Evolutionary conservation across 92 coral and sea anemone genomes (phyloP), one percentile per base, ranked within the genome.

Genomic region (Nematostella vectensis): DNA sequence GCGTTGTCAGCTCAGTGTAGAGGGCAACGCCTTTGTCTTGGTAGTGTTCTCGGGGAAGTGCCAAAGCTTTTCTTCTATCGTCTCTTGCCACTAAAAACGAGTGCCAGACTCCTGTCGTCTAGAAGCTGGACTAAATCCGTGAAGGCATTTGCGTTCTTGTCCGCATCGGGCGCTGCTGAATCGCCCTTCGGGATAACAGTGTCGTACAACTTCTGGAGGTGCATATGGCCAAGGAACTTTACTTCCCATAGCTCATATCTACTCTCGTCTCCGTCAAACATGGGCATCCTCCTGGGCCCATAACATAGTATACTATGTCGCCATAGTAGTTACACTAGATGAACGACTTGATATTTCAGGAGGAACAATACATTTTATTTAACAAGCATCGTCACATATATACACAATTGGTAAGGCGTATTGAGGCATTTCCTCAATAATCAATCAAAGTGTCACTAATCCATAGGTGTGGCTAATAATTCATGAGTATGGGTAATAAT

Each of bases 201-300:
- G 15, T 33, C 40, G 40, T 33, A 33, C 40, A 33, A 15, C 15
- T 33, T 33, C 40, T 33, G 40, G 40, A 33, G 40, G 40, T 15
- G 40, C 40, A 33, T 33, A 15, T 33, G 15, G 40, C 40, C 40
- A 33, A 33, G 40, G 40, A 33, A 33, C 40, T 6, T 33, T 33
- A 33, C 40, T 33, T 33, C 40, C 40, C 40, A 33, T 33, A 33
- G 40, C 40, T 33, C 40, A 6, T 33, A n/a, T n/a, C n/a, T 33
- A 15, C 40, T 6, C 15, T 33, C 40, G 40, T 33, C 40, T 15
- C 40, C 40, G 15, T 15, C 15, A 15, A 33, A 33, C 15, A 33
- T 33, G 40, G 15, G 40, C 40, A 15, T 33, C 40, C 40, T 33
- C 40, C 40, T 33, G 40, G 40, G 40, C 40, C 40, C 40, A 33